Percentiles rank a stretch among this genome's conserved stretches.
phyloP scores from a whole-genome alignment of 2,797 vertebrate genomes.

The Siniperca scherzeri region DNA sequence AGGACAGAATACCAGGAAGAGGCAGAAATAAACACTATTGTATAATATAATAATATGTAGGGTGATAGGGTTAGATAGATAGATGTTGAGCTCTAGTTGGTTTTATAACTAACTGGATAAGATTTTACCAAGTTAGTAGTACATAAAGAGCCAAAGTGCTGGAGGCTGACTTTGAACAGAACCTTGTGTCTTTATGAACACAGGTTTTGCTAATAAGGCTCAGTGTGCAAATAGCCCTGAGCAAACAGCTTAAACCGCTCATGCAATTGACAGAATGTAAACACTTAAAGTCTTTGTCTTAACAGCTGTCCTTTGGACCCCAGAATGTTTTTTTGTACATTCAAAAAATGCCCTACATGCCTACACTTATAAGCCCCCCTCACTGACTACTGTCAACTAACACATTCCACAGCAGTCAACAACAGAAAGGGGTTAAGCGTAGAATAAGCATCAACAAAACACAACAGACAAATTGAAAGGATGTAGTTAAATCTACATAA shows the following conservation, averaged over 20 bases:
- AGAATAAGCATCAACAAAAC: background rate
- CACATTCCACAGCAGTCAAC: slow-evolving; percentile 67
- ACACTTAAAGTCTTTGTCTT: slow-evolving; percentile 53
- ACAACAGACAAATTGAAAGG: slow-evolving; percentile 5
- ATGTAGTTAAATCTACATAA: slow-evolving; percentile 11
- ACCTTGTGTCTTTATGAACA: background rate
- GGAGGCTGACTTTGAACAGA: slow-evolving; percentile 11
- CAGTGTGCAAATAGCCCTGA: slow-evolving; percentile 48
- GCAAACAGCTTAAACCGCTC: slow-evolving; percentile 55
- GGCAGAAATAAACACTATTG: slow-evolving; percentile 13
- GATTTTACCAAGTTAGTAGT: background rate
- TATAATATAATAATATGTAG: no score
- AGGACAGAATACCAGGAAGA: slow-evolving; percentile 41
- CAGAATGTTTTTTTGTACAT: slow-evolving; percentile 5
- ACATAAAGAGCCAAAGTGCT: slow-evolving; percentile 8
- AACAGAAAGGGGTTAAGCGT: slow-evolving; percentile 25
- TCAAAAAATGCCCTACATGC: slow-evolving; percentile 19
- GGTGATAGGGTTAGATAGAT: background rate
- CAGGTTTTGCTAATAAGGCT: slow-evolving; percentile 38
- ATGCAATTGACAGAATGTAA: slow-evolving; percentile 40
- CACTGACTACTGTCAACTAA: slow-evolving; percentile 50
- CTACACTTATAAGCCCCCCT: slow-evolving; percentile 8
- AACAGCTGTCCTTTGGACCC: slow-evolving; percentile 70
- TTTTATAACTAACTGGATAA: slow-evolving; percentile 6
- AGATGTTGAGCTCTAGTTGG: background rate